These are phyloP conservation scores for Otolemur garnettii DNA, from an alignment of 2,113 vertebrate species.

Conservation along the genomic window DNA sequence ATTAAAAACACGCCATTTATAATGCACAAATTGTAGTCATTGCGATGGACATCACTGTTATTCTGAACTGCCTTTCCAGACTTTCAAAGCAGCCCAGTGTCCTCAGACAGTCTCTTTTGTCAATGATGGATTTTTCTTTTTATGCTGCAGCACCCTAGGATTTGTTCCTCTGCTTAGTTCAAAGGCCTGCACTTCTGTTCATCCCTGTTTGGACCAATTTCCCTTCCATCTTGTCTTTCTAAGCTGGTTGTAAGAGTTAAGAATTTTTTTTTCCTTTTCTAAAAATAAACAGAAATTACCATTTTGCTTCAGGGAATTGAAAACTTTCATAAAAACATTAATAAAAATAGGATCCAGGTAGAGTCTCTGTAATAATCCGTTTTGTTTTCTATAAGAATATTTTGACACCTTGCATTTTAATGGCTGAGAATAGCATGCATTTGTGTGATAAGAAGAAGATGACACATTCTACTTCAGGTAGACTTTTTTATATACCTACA, in stretches of 20 bases:
- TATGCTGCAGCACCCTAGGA: slow-evolving; percentile 41
- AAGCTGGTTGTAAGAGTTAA: slow-evolving; percentile 50
- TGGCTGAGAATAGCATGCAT: not conserved
- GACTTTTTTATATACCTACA: not conserved
- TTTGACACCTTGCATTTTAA: slow-evolving; percentile 23
- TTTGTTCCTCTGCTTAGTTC: slow-evolving; percentile 71
- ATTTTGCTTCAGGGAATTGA: slow-evolving; percentile 56
- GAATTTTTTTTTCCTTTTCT: slow-evolving; percentile 54
- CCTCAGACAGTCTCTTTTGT: slow-evolving; percentile 70
- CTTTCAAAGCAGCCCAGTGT: slow-evolving; percentile 74
- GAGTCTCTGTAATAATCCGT: slow-evolving; percentile 48
- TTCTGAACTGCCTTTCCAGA: slow-evolving; percentile 70
- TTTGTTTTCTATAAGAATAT: slow-evolving; percentile 25
- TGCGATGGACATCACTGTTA: slow-evolving; percentile 63
- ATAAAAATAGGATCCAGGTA: slow-evolving; percentile 31
- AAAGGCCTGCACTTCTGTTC: slow-evolving; percentile 62
- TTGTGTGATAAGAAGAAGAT: not conserved
- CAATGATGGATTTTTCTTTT: slow-evolving; percentile 76
- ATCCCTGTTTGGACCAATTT: slow-evolving; percentile 71
- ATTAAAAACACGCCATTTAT: slow-evolving; percentile 81
- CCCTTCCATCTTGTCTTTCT: slow-evolving; percentile 50
- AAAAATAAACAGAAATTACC: slow-evolving; percentile 65
- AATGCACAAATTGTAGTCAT: slow-evolving; percentile 73
- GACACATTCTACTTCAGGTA: not conserved
- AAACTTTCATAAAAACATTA: slow-evolving; percentile 56